Conservation (phyloP, 2,797 vertebrate species). For the Sebastes elongatus region DNA sequence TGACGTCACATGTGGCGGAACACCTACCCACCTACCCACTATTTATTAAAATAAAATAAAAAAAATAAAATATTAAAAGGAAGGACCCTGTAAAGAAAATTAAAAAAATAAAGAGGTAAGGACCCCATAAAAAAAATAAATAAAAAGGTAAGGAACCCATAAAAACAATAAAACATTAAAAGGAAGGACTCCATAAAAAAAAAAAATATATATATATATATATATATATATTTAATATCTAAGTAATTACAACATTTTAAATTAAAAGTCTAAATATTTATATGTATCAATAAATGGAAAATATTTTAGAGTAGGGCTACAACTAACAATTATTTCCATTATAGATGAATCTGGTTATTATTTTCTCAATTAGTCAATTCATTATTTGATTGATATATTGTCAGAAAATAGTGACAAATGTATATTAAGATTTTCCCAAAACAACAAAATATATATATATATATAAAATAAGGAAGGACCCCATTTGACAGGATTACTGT, state of each 20-base stretch:
- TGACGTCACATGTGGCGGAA: conserved; percentile 16
- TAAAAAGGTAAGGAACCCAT: too few species aligned
- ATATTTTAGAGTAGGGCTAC: neutral
- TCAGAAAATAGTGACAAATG: neutral
- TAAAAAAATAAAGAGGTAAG: too few species aligned
- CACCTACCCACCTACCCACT: neutral
- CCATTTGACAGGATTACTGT: too few species aligned
- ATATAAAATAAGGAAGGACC: too few species aligned
- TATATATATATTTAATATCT: neutral
- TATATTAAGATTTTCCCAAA: too few species aligned
- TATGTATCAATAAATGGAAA: neutral
- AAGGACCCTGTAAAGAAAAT: too few species aligned
- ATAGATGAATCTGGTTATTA: neutral
- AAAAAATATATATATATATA: too few species aligned
- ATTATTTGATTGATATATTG: neutral
- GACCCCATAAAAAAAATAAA: too few species aligned
- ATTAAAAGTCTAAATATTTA: neutral
- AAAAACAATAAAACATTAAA: too few species aligned
- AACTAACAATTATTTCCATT: neutral
- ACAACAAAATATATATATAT: neutral
- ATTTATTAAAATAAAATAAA: too few species aligned
- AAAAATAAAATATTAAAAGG: too few species aligned
- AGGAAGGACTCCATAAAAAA: too few species aligned
- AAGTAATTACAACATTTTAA: neutral
- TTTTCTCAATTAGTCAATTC: neutral